Conservation (phyloP, 2,797 vertebrate genomes). For the Acomys russatus region DNA sequence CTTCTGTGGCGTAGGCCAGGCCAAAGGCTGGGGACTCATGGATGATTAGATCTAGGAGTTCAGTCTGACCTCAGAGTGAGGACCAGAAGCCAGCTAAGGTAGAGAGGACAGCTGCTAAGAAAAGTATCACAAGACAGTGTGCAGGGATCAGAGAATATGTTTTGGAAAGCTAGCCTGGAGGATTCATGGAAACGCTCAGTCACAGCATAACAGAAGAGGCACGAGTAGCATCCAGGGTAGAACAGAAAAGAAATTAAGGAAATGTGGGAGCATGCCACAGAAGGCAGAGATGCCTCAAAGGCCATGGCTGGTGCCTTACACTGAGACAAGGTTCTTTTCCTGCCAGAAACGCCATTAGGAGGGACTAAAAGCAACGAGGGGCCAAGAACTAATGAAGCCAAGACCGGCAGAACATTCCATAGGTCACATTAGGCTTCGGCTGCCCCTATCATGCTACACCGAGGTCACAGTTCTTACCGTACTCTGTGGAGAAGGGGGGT, state of each 20-base stretch:
- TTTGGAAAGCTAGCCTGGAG: constrained; percentile 13
- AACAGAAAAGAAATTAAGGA: neutral
- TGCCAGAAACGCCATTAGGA: neutral
- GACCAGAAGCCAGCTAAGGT: neutral
- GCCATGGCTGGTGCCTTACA: neutral
- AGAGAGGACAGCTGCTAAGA: neutral
- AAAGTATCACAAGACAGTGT: neutral
- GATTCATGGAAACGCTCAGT: constrained; percentile 54
- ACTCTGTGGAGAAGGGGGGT: too few species aligned
- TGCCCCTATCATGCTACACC: neutral
- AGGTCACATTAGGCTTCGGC: neutral
- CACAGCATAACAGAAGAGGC: constrained; percentile 6
- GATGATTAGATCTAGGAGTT: neutral
- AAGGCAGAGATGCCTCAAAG: neutral
- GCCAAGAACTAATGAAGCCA: neutral
- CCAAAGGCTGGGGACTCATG: too few species aligned
- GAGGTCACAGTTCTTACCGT: neutral
- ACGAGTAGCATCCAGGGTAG: neutral
- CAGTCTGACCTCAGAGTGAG: neutral
- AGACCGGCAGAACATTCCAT: neutral
- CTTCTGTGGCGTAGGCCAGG: neutral
- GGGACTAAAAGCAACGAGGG: constrained; percentile 7
- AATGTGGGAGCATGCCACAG: neutral
- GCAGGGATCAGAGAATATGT: constrained; percentile 36
- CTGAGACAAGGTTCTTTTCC: neutral